A percentile compares a stretch with the other conserved stretches of the same genome.
These are phyloP conservation scores for Acanthosepion esculentum DNA, from an alignment of 2,888 invertebrate species.

Conservation along the genomic window DNA sequence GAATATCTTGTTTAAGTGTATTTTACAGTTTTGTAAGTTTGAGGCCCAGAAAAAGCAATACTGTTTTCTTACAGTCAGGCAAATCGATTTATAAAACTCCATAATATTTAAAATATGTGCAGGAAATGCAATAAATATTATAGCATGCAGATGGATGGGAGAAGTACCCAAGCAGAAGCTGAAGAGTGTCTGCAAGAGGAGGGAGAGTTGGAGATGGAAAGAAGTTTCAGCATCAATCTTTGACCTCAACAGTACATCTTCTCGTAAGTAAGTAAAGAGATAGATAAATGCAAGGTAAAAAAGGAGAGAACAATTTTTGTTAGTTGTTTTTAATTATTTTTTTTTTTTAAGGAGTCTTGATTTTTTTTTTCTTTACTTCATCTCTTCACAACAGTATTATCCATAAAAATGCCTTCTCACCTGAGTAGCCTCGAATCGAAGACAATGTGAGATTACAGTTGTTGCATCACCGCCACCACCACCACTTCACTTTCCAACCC, in stretches of 20 bases:
- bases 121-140: conserved; percentile 5
- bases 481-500: neutral
- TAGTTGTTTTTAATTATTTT: neutral
- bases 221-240: conserved; percentile 25
- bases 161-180: neutral
- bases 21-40: neutral
- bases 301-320: too few relatives aligned
- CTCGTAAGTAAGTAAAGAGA: neutral
- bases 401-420: neutral
- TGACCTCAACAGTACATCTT: neutral
- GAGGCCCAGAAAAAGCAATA: neutral
- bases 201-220: neutral
- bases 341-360: neutral
- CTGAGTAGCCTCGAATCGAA: conserved; percentile 10
- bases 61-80: neutral
- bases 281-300: neutral
- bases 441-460: conserved; percentile 17
- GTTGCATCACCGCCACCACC: neutral
- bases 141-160: neutral
- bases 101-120: neutral
- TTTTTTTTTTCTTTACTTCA: neutral
- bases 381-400: neutral
- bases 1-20: too few relatives aligned
- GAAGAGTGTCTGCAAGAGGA: neutral
- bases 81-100: neutral